A percentile compares a stretch with the other conserved stretches of the same genome.
Evolutionary conservation across 2,888 invertebrate genomes (phyloP).

Genomic region (Margaritifera margaritifera): DNA sequence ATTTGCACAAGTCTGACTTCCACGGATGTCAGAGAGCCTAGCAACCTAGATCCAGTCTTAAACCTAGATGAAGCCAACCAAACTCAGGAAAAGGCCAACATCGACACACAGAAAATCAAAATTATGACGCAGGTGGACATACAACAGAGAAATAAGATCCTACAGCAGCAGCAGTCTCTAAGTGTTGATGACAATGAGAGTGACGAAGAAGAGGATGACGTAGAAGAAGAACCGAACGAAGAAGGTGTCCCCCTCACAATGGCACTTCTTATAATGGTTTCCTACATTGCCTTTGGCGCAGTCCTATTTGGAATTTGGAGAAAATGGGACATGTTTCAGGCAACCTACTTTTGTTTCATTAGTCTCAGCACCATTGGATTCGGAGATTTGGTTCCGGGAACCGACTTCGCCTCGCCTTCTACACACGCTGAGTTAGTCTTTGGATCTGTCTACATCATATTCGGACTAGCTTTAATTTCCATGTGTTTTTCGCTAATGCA

Average conservation of each 20-base stretch:
- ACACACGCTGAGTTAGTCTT: constrained; percentile 48
- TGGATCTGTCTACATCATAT: constrained; percentile 51
- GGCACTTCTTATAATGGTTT: constrained; percentile 52
- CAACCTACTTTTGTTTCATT: too few relatives aligned
- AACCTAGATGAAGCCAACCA: too few relatives aligned
- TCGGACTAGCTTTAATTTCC: constrained; percentile 64
- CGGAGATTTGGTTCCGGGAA: constrained; percentile 38
- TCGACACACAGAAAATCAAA: too few relatives aligned
- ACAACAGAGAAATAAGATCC: too few relatives aligned
- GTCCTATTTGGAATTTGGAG: constrained; percentile 58
- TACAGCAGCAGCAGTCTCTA: too few relatives aligned
- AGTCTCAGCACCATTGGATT: constrained; percentile 59
- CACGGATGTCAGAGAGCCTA: too few relatives aligned
- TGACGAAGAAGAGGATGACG: constrained; percentile 58
- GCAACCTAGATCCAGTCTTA: too few relatives aligned
- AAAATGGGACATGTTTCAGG: constrained; percentile 27
- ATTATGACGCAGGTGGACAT: too few relatives aligned
- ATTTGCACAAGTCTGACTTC: too few relatives aligned
- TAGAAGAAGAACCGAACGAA: constrained; percentile 51
- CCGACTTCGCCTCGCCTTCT: constrained; percentile 27
- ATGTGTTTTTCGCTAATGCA: constrained; percentile 67
- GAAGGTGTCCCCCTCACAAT: constrained; percentile 62
- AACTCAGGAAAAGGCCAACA: too few relatives aligned
- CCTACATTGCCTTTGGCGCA: constrained; percentile 56
- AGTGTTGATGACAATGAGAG: constrained; percentile 25